Percentiles rank a stretch among this genome's conserved stretches.
phyloP scores from a whole-genome alignment of 1,140 invertebrate genomes.

The Drosophila azteca region DNA sequence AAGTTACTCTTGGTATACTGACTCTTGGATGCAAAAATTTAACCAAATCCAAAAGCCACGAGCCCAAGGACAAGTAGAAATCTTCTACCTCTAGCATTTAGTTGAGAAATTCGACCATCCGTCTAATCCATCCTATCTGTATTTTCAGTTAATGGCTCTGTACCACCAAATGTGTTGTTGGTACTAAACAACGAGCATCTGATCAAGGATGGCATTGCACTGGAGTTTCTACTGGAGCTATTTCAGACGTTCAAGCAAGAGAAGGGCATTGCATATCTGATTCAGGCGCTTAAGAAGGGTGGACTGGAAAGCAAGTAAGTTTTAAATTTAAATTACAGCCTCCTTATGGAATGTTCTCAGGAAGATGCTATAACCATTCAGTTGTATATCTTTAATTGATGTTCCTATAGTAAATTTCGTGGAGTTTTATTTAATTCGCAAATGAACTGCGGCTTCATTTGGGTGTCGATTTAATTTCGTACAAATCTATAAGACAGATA shows the following conservation, averaged over 20 bases:
- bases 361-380: conserved; percentile 61
- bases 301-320: conserved; percentile 91
- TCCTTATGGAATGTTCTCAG: conserved; percentile 73
- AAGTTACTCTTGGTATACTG: conserved; percentile 80
- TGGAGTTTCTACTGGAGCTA: conserved; percentile 96
- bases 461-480: too few species aligned
- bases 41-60: conserved; percentile 70
- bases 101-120: neutral
- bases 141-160: conserved; percentile 89
- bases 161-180: conserved; percentile 92
- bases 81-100: neutral
- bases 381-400: conserved; percentile 81
- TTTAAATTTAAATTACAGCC: conserved; percentile 78
- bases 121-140: neutral
- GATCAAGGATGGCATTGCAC: conserved; percentile 96
- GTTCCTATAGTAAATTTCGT: conserved; percentile 67
- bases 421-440: conserved; percentile 72
- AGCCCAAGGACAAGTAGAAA: conserved; percentile 65
- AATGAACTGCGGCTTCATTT: conserved; percentile 44
- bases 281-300: conserved; percentile 93
- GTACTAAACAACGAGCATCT: conserved; percentile 95
- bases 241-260: conserved; percentile 96
- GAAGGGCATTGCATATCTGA: conserved; percentile 93
- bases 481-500: neutral
- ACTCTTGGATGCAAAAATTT: conserved; percentile 63